Evolutionary conservation across 2,888 invertebrate species (phyloP).

Genomic region (Drosophila anceps): DNA sequence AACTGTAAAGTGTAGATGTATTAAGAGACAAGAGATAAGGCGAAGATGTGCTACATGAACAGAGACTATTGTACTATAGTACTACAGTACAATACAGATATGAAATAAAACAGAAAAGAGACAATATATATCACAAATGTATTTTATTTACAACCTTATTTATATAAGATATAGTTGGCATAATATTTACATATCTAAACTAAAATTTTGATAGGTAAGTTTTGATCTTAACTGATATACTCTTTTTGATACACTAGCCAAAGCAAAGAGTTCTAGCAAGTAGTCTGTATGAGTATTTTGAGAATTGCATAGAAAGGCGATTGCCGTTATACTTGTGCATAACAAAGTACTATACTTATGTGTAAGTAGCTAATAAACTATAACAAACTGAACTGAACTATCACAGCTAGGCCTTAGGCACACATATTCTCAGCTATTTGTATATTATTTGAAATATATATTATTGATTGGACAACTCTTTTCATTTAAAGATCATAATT

Average conservation of each 20-base stretch:
- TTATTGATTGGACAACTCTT: not conserved
- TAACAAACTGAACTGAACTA: not conserved
- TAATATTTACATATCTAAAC: not conserved
- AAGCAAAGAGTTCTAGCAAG: not conserved
- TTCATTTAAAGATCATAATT: no score
- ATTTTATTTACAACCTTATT: not conserved
- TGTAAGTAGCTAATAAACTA: not conserved
- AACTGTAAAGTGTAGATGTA: not conserved
- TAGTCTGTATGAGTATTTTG: not conserved
- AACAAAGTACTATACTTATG: not conserved
- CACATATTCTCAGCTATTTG: no score
- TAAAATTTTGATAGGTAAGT: not conserved
- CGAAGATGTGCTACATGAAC: no score
- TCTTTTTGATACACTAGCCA: not conserved
- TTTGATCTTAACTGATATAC: not conserved
- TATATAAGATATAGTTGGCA: not conserved
- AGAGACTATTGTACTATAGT: no score
- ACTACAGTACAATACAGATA: no score
- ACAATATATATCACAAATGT: not conserved
- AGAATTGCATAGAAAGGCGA: conserved; percentile 1
- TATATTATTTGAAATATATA: no score
- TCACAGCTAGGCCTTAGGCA: not conserved
- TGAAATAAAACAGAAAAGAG: not conserved
- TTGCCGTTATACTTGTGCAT: not conserved
- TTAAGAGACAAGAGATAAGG: not conserved